Evolutionary conservation across 2,888 invertebrate species (phyloP).

Genomic region (Drosophila robusta): DNA sequence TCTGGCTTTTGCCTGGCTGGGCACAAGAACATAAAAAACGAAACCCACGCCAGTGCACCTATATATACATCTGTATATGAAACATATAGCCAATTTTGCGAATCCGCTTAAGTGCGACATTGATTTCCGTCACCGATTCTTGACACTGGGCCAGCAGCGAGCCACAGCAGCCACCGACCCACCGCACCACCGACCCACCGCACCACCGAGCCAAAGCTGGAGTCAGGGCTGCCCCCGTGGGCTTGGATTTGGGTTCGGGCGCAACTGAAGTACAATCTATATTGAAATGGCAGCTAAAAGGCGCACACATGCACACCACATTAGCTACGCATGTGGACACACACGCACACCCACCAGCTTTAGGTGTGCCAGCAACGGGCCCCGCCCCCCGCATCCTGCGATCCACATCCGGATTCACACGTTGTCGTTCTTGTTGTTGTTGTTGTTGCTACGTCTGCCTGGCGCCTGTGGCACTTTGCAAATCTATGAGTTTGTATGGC

Average conservation of each 20-base stretch:
- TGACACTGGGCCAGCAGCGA: conserved; percentile 63
- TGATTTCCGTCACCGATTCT: conserved; percentile 78
- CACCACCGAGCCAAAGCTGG: conserved; percentile 1
- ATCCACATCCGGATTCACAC: conserved; percentile 51
- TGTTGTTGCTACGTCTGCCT: conserved; percentile 46
- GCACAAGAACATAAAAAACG: conserved; percentile 13
- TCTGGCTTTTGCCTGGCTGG: conserved; percentile 33
- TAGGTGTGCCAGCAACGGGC: conserved; percentile 46
- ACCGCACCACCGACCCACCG: conserved; percentile 28
- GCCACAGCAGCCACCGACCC: conserved; percentile 4
- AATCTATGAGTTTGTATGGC: conserved; percentile 56
- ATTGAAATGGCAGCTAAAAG: conserved; percentile 59
- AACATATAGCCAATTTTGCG: conserved; percentile 78
- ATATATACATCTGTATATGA: conserved; percentile 13
- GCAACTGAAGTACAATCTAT: conserved; percentile 48
- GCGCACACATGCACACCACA: conserved; percentile 25
- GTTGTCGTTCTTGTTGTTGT: conserved; percentile 8
- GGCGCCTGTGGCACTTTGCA: conserved; percentile 58
- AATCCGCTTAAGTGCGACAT: conserved; percentile 80
- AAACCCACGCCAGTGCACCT: conserved; percentile 4
- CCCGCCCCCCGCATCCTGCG: conserved; percentile 10
- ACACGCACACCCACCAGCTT: conserved; percentile 24
- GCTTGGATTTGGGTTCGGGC: conserved; percentile 28
- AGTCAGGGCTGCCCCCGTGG: conserved; percentile 4
- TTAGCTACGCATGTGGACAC: conserved; percentile 35